These are phyloP conservation scores for Calliphora vomitoria DNA, from an alignment of 2,888 invertebrate species.

Conservation along the genomic window DNA sequence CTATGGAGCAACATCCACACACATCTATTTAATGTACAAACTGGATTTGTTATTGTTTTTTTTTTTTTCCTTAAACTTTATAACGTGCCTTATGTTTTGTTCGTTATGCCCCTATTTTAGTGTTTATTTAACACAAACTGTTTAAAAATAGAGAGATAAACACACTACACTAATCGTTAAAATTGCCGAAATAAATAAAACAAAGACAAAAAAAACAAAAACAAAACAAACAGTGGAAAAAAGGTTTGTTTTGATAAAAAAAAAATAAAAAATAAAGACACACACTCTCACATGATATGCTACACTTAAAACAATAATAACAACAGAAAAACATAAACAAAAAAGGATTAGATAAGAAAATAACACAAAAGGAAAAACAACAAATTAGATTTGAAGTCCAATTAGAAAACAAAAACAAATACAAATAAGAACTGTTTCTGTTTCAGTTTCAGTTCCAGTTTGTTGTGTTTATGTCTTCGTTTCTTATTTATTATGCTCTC, in stretches of 20 bases:
- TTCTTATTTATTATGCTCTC: neutral
- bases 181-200: neutral
- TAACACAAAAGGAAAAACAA: constrained; percentile 15
- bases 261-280: constrained; percentile 2
- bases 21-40: neutral
- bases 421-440: neutral
- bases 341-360: constrained; percentile 21
- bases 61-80: constrained; percentile 1
- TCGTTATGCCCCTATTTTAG: neutral
- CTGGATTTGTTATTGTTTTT: constrained; percentile 13
- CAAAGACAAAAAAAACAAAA: constrained; percentile 1
- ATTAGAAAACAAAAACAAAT: constrained; percentile 24
- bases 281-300: neutral
- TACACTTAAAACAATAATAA: neutral
- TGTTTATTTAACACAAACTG: constrained; percentile 47
- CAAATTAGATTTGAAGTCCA: neutral
- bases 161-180: neutral
- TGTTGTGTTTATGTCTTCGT: neutral
- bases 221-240: constrained; percentile 4
- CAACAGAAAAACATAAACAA: neutral
- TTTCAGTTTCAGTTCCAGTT: constrained; percentile 19
- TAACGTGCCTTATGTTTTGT: neutral
- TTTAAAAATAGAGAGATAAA: constrained; percentile 8
- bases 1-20: neutral
- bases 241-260: constrained; percentile 50